Conservation (phyloP, 1,140 invertebrate genomes). For the Pachypeltis micranthus region DNA sequence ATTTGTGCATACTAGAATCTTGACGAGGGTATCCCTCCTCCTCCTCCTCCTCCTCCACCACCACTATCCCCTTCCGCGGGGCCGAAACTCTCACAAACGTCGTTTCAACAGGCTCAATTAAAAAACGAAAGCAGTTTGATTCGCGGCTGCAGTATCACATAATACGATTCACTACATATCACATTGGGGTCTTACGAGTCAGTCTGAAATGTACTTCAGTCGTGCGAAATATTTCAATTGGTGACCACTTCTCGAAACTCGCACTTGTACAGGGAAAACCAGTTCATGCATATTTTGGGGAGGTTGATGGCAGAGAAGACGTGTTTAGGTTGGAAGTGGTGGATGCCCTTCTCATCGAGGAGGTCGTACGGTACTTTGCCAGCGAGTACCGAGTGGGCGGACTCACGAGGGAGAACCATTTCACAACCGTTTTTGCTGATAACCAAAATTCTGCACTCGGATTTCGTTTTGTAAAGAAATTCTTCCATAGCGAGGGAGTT, state of each 20-base stretch:
- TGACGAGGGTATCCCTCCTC: too few relatives aligned
- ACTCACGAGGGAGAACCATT: slow-evolving; percentile 61
- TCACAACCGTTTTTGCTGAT: slow-evolving; percentile 65
- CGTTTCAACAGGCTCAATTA: too few relatives aligned
- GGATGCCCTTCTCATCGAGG: slow-evolving; percentile 61
- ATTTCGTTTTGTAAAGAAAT: slow-evolving; percentile 47
- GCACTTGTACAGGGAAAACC: slow-evolving; percentile 29
- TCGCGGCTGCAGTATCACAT: too few relatives aligned
- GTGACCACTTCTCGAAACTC: slow-evolving; percentile 14
- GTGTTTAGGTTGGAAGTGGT: slow-evolving; percentile 61
- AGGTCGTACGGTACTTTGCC: slow-evolving; percentile 63
- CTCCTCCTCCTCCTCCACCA: too few relatives aligned
- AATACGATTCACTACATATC: too few relatives aligned
- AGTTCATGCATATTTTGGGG: slow-evolving; percentile 46
- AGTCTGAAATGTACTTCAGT: too few relatives aligned
- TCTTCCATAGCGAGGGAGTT: slow-evolving; percentile 64
- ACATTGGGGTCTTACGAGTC: too few relatives aligned
- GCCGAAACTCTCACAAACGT: too few relatives aligned
- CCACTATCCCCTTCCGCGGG: too few relatives aligned
- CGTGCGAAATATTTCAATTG: too few relatives aligned
- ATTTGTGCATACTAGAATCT: too few relatives aligned
- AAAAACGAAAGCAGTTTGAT: too few relatives aligned
- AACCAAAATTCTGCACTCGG: slow-evolving; percentile 42
- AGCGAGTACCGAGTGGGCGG: slow-evolving; percentile 54
- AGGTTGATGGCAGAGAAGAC: slow-evolving; percentile 55